phyloP scores from a whole-genome alignment of 2,113 vertebrate species.

The Dissostichus mawsoni region DNA sequence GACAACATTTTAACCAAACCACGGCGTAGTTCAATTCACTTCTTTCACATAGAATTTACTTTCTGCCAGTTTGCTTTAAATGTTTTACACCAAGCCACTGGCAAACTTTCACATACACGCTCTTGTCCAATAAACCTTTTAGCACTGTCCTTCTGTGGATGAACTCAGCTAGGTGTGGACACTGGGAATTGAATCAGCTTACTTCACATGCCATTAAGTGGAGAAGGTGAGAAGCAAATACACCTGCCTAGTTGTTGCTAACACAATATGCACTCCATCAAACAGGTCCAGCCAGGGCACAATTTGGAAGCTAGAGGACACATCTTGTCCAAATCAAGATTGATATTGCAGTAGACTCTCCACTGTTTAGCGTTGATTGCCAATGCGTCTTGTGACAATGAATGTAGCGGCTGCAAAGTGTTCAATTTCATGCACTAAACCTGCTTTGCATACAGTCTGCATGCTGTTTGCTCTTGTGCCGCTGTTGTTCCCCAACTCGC shows the following conservation, averaged over 20 bases:
- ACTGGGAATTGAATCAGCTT: constrained; percentile 73
- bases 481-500: neutral
- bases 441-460: constrained; percentile 58
- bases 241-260: constrained; percentile 62
- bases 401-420: constrained; percentile 47
- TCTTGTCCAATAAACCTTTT: constrained; percentile 66
- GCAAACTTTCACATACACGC: constrained; percentile 46
- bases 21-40: neutral
- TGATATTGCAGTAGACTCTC: constrained; percentile 61
- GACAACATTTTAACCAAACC: neutral
- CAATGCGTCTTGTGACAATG: constrained; percentile 61
- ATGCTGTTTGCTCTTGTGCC: constrained; percentile 27
- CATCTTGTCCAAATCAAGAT: constrained; percentile 72
- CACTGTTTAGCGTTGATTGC: constrained; percentile 59
- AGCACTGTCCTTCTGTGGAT: constrained; percentile 56
- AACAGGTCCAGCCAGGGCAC: constrained; percentile 54
- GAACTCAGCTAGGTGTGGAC: constrained; percentile 56
- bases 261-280: constrained; percentile 73
- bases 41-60: constrained; percentile 12
- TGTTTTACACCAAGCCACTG: constrained; percentile 48
- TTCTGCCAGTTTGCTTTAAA: constrained; percentile 50
- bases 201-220: constrained; percentile 78
- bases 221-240: constrained; percentile 70
- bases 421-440: constrained; percentile 51
- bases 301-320: constrained; percentile 65